phyloP scores from a whole-genome alignment of 2,113 vertebrate genomes.

The Elachura formosa region DNA sequence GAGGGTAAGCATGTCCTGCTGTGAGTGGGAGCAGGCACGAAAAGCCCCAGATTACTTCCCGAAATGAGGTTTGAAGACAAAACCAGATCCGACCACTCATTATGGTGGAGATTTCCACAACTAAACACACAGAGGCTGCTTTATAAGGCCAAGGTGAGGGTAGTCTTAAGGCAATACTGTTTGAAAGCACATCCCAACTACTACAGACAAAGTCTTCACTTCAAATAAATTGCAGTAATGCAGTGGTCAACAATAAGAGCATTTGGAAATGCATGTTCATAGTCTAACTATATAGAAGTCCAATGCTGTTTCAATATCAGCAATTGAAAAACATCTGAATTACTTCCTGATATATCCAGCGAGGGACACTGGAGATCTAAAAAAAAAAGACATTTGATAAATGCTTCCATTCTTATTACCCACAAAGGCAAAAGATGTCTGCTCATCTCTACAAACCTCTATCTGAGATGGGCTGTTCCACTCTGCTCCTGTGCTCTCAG shows the following conservation, averaged over 20 bases:
- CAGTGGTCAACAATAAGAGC: background rate
- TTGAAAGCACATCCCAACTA: background rate
- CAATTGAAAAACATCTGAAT: background rate
- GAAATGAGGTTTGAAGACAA: background rate
- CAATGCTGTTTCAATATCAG: background rate
- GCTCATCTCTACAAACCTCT: background rate
- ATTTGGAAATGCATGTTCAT: background rate
- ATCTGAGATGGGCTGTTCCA: background rate
- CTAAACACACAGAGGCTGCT: background rate
- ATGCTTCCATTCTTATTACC: background rate
- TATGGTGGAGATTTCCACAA: background rate
- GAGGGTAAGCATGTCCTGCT: background rate
- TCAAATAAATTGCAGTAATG: background rate
- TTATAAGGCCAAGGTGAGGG: background rate
- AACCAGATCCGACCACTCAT: background rate
- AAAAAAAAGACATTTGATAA: background rate
- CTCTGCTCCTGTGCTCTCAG: background rate
- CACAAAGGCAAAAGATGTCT: background rate
- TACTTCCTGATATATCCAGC: background rate
- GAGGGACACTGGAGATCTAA: background rate
- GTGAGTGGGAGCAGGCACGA: background rate
- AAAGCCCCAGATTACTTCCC: conserved; percentile 4
- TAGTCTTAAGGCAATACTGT: rapidly evolving
- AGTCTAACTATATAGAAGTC: background rate
- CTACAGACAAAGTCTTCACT: background rate